These are phyloP conservation scores for Theocolax elegans DNA, from an alignment of 1,140 invertebrate species.

Conservation along the genomic window DNA sequence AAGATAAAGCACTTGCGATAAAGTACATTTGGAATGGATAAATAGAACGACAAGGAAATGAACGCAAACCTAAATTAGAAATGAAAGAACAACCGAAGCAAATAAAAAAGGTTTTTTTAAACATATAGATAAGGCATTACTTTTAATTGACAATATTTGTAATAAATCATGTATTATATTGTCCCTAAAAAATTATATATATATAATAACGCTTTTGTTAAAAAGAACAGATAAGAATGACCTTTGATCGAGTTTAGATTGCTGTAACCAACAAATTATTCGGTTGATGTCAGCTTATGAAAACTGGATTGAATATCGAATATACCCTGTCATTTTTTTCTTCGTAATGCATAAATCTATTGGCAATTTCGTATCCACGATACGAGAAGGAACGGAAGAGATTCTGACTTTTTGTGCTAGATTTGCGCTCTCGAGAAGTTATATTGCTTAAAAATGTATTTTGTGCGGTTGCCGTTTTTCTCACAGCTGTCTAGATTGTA, in stretches of 20 bases:
- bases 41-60: not conserved
- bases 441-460: not conserved
- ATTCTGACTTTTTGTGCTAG: not conserved
- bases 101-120: too few species aligned
- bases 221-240: not conserved
- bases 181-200: too few species aligned
- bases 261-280: too few species aligned
- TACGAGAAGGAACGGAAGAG: not conserved
- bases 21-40: not conserved
- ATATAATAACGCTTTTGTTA: too few species aligned
- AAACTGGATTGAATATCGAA: not conserved
- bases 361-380: not conserved
- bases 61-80: not conserved
- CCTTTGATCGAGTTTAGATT: not conserved
- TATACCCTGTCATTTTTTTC: not conserved
- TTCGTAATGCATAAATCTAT: not conserved
- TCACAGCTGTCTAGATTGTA: not conserved
- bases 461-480: not conserved
- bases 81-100: too few species aligned
- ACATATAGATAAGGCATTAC: too few species aligned
- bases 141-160: too few species aligned
- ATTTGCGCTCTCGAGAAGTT: not conserved
- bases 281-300: not conserved
- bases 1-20: slow-evolving; percentile 16
- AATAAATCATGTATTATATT: too few species aligned